phyloP scores from a whole-genome alignment of 2,797 vertebrate species.

The Zalophus californianus region DNA sequence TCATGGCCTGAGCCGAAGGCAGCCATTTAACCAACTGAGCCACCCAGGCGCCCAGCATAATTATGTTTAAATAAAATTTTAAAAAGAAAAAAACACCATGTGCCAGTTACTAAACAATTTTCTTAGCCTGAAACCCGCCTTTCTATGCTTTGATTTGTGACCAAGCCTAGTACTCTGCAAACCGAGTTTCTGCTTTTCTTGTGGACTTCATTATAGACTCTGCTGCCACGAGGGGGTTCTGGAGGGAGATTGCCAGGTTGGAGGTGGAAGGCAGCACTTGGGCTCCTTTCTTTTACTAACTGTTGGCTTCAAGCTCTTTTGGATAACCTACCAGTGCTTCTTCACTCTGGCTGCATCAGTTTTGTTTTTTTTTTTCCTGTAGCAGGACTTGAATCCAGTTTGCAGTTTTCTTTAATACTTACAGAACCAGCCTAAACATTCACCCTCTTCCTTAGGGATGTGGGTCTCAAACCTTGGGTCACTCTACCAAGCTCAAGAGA shows the following conservation, averaged over 20 bases:
- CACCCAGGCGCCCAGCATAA: slow-evolving; percentile 82
- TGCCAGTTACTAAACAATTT: not conserved
- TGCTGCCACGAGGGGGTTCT: not conserved
- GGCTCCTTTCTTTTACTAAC: slow-evolving; percentile 20
- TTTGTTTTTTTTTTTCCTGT: slow-evolving; percentile 8
- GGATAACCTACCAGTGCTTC: not conserved
- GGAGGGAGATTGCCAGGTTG: not conserved
- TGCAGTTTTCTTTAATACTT: slow-evolving; percentile 29
- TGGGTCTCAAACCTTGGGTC: not conserved
- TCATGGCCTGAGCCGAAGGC: no score
- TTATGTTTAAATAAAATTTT: slow-evolving; percentile 90
- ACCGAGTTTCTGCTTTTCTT: not conserved
- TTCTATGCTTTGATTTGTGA: slow-evolving; percentile 1
- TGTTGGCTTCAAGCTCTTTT: slow-evolving; percentile 27
- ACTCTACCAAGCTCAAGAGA: not conserved
- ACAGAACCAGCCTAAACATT: not conserved
- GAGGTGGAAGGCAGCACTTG: not conserved
- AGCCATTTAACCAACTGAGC: no score
- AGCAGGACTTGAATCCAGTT: slow-evolving; percentile 24
- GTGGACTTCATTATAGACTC: not conserved
- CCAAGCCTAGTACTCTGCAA: not conserved
- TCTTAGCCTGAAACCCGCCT: not conserved
- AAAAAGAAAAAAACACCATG: slow-evolving; percentile 74
- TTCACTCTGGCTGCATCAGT: not conserved
- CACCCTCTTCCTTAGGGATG: not conserved